Percentiles rank a stretch among this genome's conserved stretches.
These are phyloP conservation scores for Therioaphis trifolii DNA, from an alignment of 2,888 invertebrate species.

Conservation along the genomic window DNA sequence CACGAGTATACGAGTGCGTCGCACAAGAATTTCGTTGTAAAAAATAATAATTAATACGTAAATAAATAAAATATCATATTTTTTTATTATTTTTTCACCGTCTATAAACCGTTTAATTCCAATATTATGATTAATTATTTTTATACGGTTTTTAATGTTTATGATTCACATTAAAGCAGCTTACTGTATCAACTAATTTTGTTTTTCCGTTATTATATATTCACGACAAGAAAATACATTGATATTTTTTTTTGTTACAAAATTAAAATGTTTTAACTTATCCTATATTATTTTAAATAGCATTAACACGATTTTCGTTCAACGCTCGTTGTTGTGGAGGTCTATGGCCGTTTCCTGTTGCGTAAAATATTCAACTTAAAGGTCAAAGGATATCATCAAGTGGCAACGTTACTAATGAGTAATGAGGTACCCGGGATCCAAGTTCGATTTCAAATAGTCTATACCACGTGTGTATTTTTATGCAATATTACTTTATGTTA, in stretches of 20 bases:
- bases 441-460: constrained; percentile 57
- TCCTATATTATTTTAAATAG: neutral
- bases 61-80: neutral
- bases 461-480: constrained; percentile 3
- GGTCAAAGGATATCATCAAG: constrained; percentile 61
- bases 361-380: constrained; percentile 51
- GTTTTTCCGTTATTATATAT: neutral
- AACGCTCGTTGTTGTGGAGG: neutral
- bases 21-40: neutral
- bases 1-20: constrained; percentile 1
- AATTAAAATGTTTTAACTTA: neutral
- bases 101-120: neutral
- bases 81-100: neutral
- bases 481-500: neutral
- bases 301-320: neutral
- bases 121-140: neutral
- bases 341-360: constrained; percentile 47
- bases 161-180: neutral
- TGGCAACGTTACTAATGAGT: constrained; percentile 52
- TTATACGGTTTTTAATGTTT: neutral
- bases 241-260: neutral
- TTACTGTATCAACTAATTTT: neutral
- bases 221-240: neutral
- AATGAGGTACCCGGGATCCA: constrained; percentile 52
- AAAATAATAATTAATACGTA: neutral